These are phyloP conservation scores for Hippocampus guttulatus DNA, from an alignment of 2,113 vertebrate species.

Conservation along the genomic window DNA sequence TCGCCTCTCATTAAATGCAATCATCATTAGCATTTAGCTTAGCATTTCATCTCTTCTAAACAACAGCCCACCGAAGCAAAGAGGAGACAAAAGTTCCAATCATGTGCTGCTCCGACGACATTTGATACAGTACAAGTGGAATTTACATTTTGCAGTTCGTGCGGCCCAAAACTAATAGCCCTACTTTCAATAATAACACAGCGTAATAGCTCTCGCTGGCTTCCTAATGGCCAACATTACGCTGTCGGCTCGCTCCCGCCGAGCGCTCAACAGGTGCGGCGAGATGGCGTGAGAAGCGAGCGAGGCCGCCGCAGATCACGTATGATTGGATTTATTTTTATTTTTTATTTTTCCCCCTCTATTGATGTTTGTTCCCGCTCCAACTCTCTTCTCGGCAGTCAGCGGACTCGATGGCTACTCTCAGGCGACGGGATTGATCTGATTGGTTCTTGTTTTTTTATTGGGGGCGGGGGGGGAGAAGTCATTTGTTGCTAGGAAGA, in stretches of 20 bases:
- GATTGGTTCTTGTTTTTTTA: neutral
- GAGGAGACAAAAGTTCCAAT: neutral
- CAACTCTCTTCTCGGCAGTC: neutral
- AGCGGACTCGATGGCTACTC: neutral
- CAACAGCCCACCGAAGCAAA: neutral
- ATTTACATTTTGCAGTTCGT: neutral
- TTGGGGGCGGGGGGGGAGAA: no score
- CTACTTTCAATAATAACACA: neutral
- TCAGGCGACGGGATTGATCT: neutral
- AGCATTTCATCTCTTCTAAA: neutral
- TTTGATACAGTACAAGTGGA: neutral
- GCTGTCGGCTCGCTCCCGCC: neutral
- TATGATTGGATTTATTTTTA: conserved; percentile 3
- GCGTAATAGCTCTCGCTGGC: neutral
- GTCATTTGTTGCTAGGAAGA: neutral
- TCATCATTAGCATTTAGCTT: neutral
- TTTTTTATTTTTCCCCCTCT: neutral
- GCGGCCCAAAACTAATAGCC: conserved; percentile 1
- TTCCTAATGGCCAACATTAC: conserved; percentile 2
- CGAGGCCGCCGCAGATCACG: neutral
- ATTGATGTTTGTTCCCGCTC: neutral
- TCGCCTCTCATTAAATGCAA: neutral
- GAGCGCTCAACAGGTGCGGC: conserved; percentile 8
- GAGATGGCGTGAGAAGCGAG: neutral
- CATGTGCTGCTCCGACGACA: neutral